Conservation (phyloP, 1,140 invertebrate species). For the Drosophila kurseongensis region DNA sequence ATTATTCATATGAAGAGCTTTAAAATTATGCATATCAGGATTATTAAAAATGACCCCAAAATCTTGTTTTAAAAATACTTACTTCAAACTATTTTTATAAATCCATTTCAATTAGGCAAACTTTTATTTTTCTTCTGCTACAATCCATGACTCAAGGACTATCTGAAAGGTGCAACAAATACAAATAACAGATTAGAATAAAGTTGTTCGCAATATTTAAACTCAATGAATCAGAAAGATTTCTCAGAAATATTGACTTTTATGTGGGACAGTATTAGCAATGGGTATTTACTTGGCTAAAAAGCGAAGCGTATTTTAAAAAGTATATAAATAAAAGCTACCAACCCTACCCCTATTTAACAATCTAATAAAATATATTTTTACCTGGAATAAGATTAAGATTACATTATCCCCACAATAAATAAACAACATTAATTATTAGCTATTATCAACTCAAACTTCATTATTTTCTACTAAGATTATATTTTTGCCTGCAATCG, state of each 20-base stretch:
- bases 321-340: too few relatives aligned
- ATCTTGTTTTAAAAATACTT: conserved; percentile 1
- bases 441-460: not conserved
- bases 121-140: conserved; percentile 28
- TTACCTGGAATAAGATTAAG: too few relatives aligned
- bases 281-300: not conserved
- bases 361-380: too few relatives aligned
- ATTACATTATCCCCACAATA: not conserved
- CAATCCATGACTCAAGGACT: conserved; percentile 16
- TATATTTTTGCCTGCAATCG: not conserved
- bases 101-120: conserved; percentile 14
- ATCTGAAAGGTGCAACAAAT: conserved; percentile 3
- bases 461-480: not conserved
- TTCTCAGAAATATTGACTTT: not conserved
- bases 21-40: not conserved
- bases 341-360: too few relatives aligned
- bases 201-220: not conserved
- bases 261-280: not conserved
- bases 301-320: not conserved
- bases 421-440: not conserved
- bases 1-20: not conserved
- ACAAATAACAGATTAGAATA: not conserved
- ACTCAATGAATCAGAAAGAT: not conserved
- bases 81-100: conserved; percentile 21
- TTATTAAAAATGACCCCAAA: not conserved